A percentile compares a stretch with the other conserved stretches of the same genome.
Evolutionary conservation across 2,888 invertebrate genomes (phyloP).

Genomic region (Neelides folsomi): DNA sequence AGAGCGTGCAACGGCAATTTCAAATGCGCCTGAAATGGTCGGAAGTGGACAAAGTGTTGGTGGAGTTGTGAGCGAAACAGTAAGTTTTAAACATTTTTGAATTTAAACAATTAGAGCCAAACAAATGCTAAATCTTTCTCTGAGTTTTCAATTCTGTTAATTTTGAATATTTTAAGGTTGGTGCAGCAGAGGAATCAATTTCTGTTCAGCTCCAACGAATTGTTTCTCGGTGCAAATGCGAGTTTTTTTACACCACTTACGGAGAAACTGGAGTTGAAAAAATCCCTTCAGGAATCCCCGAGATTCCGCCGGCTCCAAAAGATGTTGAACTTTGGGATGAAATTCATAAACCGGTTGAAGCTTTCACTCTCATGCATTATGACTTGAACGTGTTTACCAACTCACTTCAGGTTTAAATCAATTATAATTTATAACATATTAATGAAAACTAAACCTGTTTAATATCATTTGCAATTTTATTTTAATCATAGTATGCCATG

Average conservation of each 20-base stretch:
- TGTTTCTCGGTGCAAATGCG: slow-evolving; percentile 92
- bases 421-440: too few relatives aligned
- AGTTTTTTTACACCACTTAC: slow-evolving; percentile 92
- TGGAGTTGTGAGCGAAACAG: slow-evolving; percentile 83
- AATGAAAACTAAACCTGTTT: too few relatives aligned
- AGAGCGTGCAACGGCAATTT: slow-evolving; percentile 54
- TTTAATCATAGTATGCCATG: slow-evolving; percentile 68
- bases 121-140: too few relatives aligned
- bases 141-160: too few relatives aligned
- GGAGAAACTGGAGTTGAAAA: slow-evolving; percentile 62
- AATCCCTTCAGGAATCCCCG: slow-evolving; percentile 45
- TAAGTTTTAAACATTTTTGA: too few relatives aligned
- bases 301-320: slow-evolving; percentile 54
- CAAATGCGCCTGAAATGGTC: slow-evolving; percentile 76
- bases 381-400: slow-evolving; percentile 97
- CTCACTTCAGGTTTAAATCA: slow-evolving; percentile 55
- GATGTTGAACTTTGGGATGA: slow-evolving; percentile 63
- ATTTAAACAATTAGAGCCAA: too few relatives aligned
- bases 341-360: slow-evolving; percentile 79
- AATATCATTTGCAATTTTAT: too few relatives aligned
- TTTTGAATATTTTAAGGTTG: slow-evolving; percentile 17
- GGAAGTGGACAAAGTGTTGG: slow-evolving; percentile 94
- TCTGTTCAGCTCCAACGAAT: slow-evolving; percentile 74
- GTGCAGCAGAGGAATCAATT: slow-evolving; percentile 24
- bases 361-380: slow-evolving; percentile 95